Conservation (phyloP, 2,888 invertebrate species). For the Oscheius sp. region DNA sequence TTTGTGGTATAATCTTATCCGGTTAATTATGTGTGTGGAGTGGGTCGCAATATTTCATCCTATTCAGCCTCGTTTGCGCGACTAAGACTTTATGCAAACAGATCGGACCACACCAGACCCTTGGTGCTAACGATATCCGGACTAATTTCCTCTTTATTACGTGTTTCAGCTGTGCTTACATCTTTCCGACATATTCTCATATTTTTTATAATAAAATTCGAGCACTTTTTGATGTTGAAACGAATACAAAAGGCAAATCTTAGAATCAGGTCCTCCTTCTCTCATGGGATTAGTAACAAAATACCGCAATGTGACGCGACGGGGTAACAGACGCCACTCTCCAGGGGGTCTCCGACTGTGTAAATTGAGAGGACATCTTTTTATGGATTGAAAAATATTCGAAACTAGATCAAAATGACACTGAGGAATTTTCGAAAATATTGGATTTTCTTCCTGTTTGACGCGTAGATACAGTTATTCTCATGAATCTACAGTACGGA, state of each 20-base stretch:
- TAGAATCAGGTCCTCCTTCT: not conserved
- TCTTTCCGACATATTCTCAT: not conserved
- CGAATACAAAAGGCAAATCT: not conserved
- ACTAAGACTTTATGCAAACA: slow-evolving; percentile 31
- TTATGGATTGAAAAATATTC: not conserved
- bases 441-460: no score
- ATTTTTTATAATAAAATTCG: not conserved
- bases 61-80: slow-evolving; percentile 29
- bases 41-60: slow-evolving; percentile 29
- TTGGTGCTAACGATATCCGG: no score
- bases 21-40: slow-evolving; percentile 34
- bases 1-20: slow-evolving; percentile 25
- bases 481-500: slow-evolving; percentile 23
- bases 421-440: no score
- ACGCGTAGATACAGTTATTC: not conserved
- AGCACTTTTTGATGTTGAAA: not conserved
- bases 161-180: no score
- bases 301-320: slow-evolving; percentile 22
- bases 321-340: slow-evolving; percentile 8
- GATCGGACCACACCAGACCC: not conserved
- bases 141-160: slow-evolving; percentile 1
- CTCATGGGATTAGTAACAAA: slow-evolving; percentile 22
- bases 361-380: no score
- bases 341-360: not conserved
- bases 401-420: not conserved